Evolutionary conservation across 2,888 invertebrate genomes (phyloP), one percentile per base, ranked within the genome.

Genomic region (Dorcus parallelipipedus): DNA sequence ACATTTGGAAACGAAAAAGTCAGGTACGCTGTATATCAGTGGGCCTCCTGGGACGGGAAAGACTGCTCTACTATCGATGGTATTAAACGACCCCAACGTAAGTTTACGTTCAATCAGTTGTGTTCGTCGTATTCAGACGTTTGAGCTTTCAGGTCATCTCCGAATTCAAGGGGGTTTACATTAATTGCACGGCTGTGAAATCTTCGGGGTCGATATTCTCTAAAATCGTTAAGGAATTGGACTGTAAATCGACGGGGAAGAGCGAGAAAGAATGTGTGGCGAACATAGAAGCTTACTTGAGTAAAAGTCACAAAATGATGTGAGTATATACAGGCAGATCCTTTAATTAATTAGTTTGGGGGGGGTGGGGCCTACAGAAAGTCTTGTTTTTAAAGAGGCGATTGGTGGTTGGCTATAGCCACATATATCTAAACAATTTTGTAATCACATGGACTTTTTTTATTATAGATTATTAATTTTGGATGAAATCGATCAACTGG

Each of bases 41-140:
- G 98, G 98, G 1, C 94, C 95, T 23, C 98, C 98, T 0, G 99
- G 98, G 4, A 98, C 98, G 1, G 98, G 96, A 1, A 97, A 97
- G 81, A 97, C 97, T 0, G 96, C 95, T 0, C 89, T 91, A 60
- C 80, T 97, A 14, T 87, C 87, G 0, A 84, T 89, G 63, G 85
- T 94, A 56, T 78, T 95, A 55, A 80, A 86, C 40, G 80, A 86
- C 48, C 78, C 87, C 9, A 82, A 88, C 78, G 87, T 90, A 72
- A 73, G 65, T 40, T 45, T 9, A 38, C 56, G 48, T 10, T 50
- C n/a, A 33, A 7, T 33, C 20, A 20, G 3, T 33, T 6, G 7
- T 7, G 26, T 33, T 33, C 7, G 6, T 33, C 7, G 6, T 33
- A 6, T 33, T 33, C 3, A 33, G 6, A 33, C 26, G 26, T 33